phyloP scores from a whole-genome alignment of 1,140 invertebrate genomes.

The Heliconius congener region DNA sequence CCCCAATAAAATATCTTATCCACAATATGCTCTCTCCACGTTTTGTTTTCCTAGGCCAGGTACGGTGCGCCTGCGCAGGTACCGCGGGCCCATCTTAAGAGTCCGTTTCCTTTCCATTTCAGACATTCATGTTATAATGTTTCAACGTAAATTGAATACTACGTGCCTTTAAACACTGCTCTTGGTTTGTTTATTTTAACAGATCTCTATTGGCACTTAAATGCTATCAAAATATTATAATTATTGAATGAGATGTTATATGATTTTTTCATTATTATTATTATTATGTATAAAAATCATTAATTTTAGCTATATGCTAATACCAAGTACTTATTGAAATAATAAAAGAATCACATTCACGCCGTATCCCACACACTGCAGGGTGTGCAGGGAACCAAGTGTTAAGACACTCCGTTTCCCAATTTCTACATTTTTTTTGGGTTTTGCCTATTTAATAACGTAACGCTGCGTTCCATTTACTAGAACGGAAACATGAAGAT shows the following conservation, averaged over 20 bases:
- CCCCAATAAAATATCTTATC: slow-evolving; percentile 43
- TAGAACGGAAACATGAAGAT: too few relatives aligned
- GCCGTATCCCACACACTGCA: too few relatives aligned
- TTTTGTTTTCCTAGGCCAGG: slow-evolving; percentile 77
- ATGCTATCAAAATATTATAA: slow-evolving; percentile 3
- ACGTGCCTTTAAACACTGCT: slow-evolving; percentile 44
- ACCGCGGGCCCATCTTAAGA: slow-evolving; percentile 51
- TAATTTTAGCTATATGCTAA: too few relatives aligned
- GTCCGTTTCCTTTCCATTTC: slow-evolving; percentile 70
- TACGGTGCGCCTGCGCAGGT: slow-evolving; percentile 67
- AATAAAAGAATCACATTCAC: too few relatives aligned
- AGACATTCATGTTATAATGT: slow-evolving; percentile 74
- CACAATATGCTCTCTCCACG: slow-evolving; percentile 40
- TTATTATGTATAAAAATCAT: neutral
- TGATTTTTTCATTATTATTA: neutral
- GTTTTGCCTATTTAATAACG: too few relatives aligned
- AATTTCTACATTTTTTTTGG: too few relatives aligned
- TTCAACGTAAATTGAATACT: slow-evolving; percentile 38
- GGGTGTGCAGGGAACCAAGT: too few relatives aligned
- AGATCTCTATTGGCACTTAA: neutral
- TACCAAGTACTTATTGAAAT: too few relatives aligned
- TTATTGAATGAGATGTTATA: neutral
- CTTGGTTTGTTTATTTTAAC: slow-evolving; percentile 27
- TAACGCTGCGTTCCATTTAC: too few relatives aligned
- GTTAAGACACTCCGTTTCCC: too few relatives aligned